Conservation (phyloP, 1,140 invertebrate genomes). For the Hestina assimilis region DNA sequence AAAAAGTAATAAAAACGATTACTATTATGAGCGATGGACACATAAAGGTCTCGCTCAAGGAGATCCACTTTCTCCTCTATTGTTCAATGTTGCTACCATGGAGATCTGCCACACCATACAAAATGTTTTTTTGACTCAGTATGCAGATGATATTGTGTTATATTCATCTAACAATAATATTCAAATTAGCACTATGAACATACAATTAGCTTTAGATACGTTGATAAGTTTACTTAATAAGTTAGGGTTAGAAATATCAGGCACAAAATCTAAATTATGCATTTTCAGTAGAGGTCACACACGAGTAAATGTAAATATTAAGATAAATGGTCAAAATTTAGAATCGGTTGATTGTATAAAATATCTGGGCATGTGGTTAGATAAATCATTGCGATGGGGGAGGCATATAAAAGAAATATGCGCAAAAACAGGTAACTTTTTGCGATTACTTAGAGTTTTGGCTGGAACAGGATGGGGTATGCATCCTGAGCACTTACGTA, state of each 20-base stretch:
- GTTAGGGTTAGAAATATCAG: conserved; percentile 25
- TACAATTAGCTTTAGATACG: conserved; percentile 22
- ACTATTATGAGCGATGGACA: conserved; percentile 12
- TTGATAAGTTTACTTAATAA: conserved; percentile 11
- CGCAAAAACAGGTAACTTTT: conserved; percentile 7
- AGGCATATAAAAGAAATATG: conserved; percentile 8
- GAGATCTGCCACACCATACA: conserved; percentile 15
- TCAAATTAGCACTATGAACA: neutral
- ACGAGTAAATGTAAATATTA: neutral
- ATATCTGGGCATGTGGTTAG: conserved; percentile 10
- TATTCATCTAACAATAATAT: conserved; percentile 14
- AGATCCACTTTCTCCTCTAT: conserved; percentile 34
- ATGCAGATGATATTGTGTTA: conserved; percentile 34
- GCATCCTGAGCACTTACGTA: conserved; percentile 4
- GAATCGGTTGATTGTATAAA: neutral
- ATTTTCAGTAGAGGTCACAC: conserved; percentile 27
- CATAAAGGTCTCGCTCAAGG: conserved; percentile 35
- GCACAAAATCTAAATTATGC: conserved; percentile 27
- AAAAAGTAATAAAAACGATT: neutral
- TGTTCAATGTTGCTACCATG: conserved; percentile 34
- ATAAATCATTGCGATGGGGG: conserved; percentile 10
- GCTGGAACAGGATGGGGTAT: conserved; percentile 14
- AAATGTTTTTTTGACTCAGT: conserved; percentile 26
- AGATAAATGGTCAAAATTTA: neutral
- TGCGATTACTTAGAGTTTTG: conserved; percentile 8